Evolutionary conservation across 2,113 vertebrate genomes (phyloP).

Genomic region (Pica pica): DNA sequence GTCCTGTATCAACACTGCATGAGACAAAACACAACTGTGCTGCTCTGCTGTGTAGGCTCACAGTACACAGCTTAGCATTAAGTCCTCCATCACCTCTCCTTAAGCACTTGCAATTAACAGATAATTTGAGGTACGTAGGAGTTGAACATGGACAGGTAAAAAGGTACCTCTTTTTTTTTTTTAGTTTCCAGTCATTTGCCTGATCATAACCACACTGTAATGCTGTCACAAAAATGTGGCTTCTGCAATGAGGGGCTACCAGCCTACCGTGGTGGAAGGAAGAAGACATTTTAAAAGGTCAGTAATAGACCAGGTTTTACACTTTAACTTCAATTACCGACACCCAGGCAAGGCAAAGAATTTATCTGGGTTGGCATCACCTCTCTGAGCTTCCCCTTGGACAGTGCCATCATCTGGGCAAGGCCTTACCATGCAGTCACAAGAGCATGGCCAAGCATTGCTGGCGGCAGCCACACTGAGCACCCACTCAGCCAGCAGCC

Average conservation of each 20-base stretch:
- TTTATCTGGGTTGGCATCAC: background rate
- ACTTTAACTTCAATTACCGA: constrained; percentile 28
- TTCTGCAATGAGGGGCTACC: background rate
- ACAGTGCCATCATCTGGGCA: background rate
- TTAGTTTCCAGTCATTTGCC: background rate
- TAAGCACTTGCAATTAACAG: background rate
- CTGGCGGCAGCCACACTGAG: background rate
- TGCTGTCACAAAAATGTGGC: constrained; percentile 18
- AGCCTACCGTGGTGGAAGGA: constrained; percentile 3
- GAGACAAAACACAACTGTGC: background rate
- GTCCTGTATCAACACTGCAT: background rate
- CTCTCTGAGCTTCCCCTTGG: background rate
- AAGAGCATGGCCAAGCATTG: background rate
- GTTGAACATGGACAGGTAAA: background rate
- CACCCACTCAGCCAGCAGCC: background rate
- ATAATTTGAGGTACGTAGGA: background rate
- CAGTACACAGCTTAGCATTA: background rate
- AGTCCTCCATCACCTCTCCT: background rate
- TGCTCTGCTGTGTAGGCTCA: background rate
- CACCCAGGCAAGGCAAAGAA: background rate
- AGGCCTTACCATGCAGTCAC: background rate
- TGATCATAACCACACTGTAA: background rate
- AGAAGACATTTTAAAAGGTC: constrained; percentile 50
- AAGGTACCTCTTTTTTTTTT: background rate
- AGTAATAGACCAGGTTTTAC: constrained; percentile 57